A percentile compares a stretch with the other conserved stretches of the same genome.
These are phyloP conservation scores for Hetaerina americana DNA, from an alignment of 1,140 invertebrate genomes.

Conservation along the genomic window DNA sequence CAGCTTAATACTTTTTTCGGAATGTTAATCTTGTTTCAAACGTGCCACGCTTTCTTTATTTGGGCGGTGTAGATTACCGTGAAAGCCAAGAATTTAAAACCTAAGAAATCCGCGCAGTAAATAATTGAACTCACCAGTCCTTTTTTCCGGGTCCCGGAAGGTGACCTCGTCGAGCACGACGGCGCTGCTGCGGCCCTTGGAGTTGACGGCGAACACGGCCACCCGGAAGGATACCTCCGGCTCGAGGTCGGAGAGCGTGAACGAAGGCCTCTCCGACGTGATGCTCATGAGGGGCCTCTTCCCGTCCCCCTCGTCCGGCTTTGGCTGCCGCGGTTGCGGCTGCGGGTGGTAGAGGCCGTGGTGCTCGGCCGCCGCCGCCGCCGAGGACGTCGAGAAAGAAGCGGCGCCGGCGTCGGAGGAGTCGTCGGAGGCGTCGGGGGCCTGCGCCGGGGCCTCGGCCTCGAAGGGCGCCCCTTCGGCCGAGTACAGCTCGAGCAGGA, in stretches of 20 bases:
- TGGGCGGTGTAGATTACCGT: too few relatives aligned
- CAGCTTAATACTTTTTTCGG: too few relatives aligned
- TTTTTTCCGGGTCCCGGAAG: constrained; percentile 63
- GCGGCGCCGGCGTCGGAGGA: constrained; percentile 16
- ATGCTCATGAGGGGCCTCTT: constrained; percentile 45
- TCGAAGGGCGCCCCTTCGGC: constrained; percentile 17
- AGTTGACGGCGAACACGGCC: constrained; percentile 59
- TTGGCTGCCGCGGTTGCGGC: background rate
- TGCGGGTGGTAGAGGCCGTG: background rate
- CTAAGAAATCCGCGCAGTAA: too few relatives aligned
- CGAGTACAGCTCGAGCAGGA: constrained; percentile 63
- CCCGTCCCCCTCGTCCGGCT: background rate
- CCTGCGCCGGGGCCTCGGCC: background rate
- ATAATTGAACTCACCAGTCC: constrained; percentile 52
- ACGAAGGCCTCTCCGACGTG: constrained; percentile 46
- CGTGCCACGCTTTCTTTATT: too few relatives aligned
- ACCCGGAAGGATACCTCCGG: constrained; percentile 60
- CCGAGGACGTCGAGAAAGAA: background rate
- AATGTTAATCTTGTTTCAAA: too few relatives aligned
- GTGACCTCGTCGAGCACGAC: constrained; percentile 58
- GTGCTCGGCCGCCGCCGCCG: background rate
- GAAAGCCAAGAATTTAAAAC: too few relatives aligned
- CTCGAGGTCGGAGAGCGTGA: constrained; percentile 55
- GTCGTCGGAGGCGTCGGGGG: background rate
- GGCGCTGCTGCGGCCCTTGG: constrained; percentile 58